phyloP scores from a whole-genome alignment of 2,797 vertebrate species.

The Thamnophis elegans region DNA sequence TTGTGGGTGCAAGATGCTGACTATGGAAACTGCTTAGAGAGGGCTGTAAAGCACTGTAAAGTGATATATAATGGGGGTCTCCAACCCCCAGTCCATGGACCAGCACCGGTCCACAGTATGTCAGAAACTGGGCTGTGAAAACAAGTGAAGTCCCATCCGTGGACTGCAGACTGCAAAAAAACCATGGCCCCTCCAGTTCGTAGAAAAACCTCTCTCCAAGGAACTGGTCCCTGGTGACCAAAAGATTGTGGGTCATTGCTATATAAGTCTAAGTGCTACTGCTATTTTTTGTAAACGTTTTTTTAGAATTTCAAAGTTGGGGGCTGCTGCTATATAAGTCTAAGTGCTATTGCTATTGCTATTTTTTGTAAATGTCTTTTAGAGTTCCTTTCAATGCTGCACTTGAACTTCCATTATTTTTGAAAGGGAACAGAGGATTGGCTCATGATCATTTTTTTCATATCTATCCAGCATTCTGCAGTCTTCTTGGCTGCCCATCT shows the following conservation, averaged over 20 bases:
- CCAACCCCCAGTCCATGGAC: too few relatives aligned
- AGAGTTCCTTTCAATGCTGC: not conserved
- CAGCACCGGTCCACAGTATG: not conserved
- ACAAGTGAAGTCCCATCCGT: not conserved
- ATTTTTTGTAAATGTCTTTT: not conserved
- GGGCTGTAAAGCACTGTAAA: not conserved
- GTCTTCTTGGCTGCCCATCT: not conserved
- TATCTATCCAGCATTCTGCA: not conserved
- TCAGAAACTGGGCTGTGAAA: not conserved
- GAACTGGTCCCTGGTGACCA: not conserved
- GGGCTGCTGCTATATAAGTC: not conserved
- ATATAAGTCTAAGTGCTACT: too few relatives aligned
- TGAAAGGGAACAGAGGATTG: not conserved
- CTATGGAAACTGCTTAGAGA: not conserved
- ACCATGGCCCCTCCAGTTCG: accelerated
- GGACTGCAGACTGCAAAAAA: not conserved
- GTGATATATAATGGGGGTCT: not conserved
- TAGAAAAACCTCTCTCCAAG: not conserved
- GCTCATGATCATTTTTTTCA: not conserved
- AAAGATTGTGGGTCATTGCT: not conserved
- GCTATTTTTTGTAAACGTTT: too few relatives aligned
- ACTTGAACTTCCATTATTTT: not conserved
- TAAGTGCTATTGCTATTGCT: not conserved
- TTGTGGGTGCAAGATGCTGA: not conserved
- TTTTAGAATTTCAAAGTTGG: not conserved